These are phyloP conservation scores for Jacana jacana DNA, from an alignment of 2,113 vertebrate genomes.

Conservation along the genomic window DNA sequence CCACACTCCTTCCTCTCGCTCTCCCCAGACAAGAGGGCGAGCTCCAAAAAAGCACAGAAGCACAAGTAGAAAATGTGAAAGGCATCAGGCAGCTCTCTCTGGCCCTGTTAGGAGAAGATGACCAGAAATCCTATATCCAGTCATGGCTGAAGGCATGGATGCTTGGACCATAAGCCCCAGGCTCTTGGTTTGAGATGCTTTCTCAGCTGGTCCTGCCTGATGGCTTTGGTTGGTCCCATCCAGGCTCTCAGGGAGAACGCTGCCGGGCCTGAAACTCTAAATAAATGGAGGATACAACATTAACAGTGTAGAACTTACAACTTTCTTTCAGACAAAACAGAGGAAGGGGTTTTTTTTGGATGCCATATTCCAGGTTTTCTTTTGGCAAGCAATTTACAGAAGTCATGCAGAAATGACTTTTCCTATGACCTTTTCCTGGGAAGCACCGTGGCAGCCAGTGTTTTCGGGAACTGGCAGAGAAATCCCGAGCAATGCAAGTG, in stretches of 20 bases:
- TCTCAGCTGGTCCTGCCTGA: background rate
- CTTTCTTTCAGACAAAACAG: background rate
- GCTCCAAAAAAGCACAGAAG: background rate
- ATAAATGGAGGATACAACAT: background rate
- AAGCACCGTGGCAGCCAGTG: background rate
- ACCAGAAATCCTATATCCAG: background rate
- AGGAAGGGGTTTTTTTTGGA: background rate
- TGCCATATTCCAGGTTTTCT: background rate
- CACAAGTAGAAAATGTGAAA: background rate
- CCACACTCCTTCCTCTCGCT: background rate
- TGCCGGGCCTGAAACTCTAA: background rate
- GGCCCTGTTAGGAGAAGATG: background rate
- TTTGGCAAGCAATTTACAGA: background rate
- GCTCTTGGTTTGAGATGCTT: background rate
- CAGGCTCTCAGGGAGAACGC: background rate
- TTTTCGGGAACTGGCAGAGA: background rate
- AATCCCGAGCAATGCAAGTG: background rate
- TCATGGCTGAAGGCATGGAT: background rate
- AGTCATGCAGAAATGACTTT: background rate
- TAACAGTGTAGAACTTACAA: background rate
- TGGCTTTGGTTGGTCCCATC: background rate
- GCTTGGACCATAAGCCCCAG: background rate
- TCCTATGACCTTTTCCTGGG: background rate
- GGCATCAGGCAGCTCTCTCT: background rate
- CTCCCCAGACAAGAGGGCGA: background rate